These are phyloP conservation scores for Acronicta alni DNA, from an alignment of 2,888 invertebrate genomes.

Conservation along the genomic window DNA sequence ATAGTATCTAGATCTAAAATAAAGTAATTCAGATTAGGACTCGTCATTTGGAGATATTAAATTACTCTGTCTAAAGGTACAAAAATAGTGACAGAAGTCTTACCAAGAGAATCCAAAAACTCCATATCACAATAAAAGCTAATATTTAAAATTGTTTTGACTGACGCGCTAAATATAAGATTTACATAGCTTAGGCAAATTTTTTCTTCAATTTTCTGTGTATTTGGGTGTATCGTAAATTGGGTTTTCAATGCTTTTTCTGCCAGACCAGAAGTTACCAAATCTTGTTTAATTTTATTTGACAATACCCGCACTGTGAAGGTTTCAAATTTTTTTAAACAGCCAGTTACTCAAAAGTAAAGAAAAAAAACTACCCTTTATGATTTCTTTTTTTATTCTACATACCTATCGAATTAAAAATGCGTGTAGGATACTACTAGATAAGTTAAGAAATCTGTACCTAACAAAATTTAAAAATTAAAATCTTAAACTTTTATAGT, in stretches of 20 bases:
- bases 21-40: slow-evolving; percentile 11
- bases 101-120: slow-evolving; percentile 78
- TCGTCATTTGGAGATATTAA: not conserved
- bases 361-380: not conserved
- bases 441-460: too few species aligned
- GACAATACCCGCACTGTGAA: slow-evolving; percentile 12
- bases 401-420: too few species aligned
- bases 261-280: slow-evolving; percentile 46
- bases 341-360: slow-evolving; percentile 35
- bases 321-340: slow-evolving; percentile 12
- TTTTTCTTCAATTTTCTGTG: slow-evolving; percentile 53
- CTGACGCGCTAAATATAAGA: slow-evolving; percentile 36
- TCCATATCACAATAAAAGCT: slow-evolving; percentile 69
- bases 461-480: too few species aligned
- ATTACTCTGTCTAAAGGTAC: not conserved
- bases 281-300: slow-evolving; percentile 36
- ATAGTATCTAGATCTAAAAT: slow-evolving; percentile 72
- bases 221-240: slow-evolving; percentile 39
- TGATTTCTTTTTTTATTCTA: not conserved
- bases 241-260: slow-evolving; percentile 40
- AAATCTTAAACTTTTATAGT: too few species aligned
- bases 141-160: slow-evolving; percentile 33
- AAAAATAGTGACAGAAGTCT: slow-evolving; percentile 33
- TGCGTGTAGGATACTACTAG: too few species aligned
- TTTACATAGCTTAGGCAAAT: slow-evolving; percentile 63